Percentiles rank a stretch among this genome's conserved stretches.
These are phyloP conservation scores for Takifugu bimaculatus DNA, from an alignment of 2,113 vertebrate genomes.

Conservation along the genomic window DNA sequence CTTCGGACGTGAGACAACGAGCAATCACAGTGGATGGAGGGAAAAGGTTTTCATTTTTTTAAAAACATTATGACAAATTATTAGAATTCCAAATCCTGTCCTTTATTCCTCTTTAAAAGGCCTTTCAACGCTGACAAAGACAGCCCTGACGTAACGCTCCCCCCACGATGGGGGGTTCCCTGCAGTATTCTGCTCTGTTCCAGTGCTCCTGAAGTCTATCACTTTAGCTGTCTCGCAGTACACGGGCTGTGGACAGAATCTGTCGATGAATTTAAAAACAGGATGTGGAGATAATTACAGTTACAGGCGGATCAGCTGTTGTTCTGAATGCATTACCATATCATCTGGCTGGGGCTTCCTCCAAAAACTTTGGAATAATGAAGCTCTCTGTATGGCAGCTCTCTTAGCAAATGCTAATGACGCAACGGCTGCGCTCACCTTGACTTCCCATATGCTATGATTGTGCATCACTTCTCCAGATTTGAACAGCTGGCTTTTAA, in stretches of 20 bases:
- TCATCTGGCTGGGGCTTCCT: conserved; percentile 48
- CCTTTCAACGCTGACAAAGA: too few relatives aligned
- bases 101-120: too few relatives aligned
- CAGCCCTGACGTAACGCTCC: too few relatives aligned
- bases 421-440: conserved; percentile 2
- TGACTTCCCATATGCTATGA: background rate
- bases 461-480: too few relatives aligned
- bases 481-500: too few relatives aligned
- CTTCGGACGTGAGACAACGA: background rate
- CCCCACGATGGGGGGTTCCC: conserved; percentile 12
- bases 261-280: conserved; percentile 65
- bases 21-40: background rate
- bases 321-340: conserved; percentile 63
- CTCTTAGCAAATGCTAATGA: background rate
- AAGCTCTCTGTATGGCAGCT: conserved; percentile 34
- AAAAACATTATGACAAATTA: background rate
- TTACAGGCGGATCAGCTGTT: conserved; percentile 59
- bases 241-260: conserved; percentile 32
- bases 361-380: conserved; percentile 39
- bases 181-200: conserved; percentile 33
- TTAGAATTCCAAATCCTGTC: too few relatives aligned
- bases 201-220: conserved; percentile 55
- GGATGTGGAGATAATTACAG: conserved; percentile 65
- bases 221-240: conserved; percentile 44
- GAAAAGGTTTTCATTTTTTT: too few relatives aligned